Evolutionary conservation across 2,113 vertebrate species (phyloP).

Genomic region (Barbus barbus): DNA sequence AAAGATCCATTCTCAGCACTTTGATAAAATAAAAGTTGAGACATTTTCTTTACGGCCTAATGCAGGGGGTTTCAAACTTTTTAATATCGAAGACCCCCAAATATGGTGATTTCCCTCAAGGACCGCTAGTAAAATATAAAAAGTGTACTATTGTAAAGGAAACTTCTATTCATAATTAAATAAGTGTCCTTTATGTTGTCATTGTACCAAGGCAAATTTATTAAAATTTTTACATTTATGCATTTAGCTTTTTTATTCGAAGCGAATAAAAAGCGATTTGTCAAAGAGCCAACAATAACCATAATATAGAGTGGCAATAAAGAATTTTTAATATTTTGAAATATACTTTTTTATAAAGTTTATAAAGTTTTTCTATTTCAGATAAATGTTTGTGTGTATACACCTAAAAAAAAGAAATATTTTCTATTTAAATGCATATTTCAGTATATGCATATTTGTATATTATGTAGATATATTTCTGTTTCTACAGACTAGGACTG

Average conservation of each 20-base stretch:
- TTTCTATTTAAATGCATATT: background rate
- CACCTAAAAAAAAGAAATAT: background rate
- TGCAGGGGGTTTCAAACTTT: background rate
- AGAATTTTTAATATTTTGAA: no score
- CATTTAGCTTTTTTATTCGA: background rate
- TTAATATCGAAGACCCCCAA: background rate
- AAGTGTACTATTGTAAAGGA: background rate
- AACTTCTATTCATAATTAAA: background rate
- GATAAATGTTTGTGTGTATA: background rate
- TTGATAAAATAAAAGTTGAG: background rate
- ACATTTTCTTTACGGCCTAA: background rate
- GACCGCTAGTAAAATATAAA: background rate
- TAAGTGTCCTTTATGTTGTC: background rate
- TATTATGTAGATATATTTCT: background rate
- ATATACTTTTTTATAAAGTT: background rate
- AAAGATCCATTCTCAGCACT: conserved; percentile 1
- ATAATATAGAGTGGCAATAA: no score
- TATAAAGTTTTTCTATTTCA: background rate
- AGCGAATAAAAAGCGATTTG: no score
- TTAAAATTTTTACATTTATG: background rate
- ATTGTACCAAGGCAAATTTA: background rate
- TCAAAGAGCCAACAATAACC: no score
- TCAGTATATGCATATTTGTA: no score
- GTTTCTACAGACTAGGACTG: background rate
- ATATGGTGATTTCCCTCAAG: background rate